Evolutionary conservation across 2,888 invertebrate species (phyloP).

Genomic region (Rugalucina vietnamica): DNA sequence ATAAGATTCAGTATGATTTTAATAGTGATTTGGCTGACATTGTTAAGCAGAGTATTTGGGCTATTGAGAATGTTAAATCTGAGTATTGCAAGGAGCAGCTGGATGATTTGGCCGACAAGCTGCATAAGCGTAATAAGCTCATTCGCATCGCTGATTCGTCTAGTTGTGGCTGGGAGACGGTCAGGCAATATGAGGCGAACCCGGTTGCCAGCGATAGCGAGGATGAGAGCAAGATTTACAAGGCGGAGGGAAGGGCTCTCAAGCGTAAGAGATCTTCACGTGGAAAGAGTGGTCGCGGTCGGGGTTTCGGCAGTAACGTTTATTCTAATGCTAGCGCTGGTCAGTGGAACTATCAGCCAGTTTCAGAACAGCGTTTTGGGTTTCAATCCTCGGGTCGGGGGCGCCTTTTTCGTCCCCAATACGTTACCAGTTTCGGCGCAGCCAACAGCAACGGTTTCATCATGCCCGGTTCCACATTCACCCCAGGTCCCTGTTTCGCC

Average conservation of each 20-base stretch:
- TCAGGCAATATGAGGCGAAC: constrained; percentile 26
- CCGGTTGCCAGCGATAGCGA: constrained; percentile 43
- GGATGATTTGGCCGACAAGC: background rate
- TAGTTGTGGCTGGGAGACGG: constrained; percentile 36
- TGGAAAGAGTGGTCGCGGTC: background rate
- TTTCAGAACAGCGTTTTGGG: background rate
- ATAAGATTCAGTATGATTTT: constrained; percentile 29
- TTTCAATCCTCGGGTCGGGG: background rate
- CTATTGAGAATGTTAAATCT: constrained; percentile 14
- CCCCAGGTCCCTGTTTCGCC: constrained; percentile 1
- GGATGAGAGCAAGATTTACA: constrained; percentile 41
- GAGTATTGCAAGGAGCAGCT: constrained; percentile 20
- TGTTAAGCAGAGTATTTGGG: constrained; percentile 14
- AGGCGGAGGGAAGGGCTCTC: constrained; percentile 51
- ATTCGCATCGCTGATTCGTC: constrained; percentile 41
- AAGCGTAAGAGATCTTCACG: constrained; percentile 31
- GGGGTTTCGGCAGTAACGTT: background rate
- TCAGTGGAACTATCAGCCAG: background rate
- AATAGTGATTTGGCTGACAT: constrained; percentile 16
- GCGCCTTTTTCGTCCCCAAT: background rate
- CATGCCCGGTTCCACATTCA: background rate
- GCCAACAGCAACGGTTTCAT: background rate
- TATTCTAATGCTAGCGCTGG: background rate
- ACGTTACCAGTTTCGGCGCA: background rate
- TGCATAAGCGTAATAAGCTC: background rate